These are phyloP conservation scores for Scaptomyza hsui DNA, from an alignment of 1,140 invertebrate genomes.

Conservation along the genomic window DNA sequence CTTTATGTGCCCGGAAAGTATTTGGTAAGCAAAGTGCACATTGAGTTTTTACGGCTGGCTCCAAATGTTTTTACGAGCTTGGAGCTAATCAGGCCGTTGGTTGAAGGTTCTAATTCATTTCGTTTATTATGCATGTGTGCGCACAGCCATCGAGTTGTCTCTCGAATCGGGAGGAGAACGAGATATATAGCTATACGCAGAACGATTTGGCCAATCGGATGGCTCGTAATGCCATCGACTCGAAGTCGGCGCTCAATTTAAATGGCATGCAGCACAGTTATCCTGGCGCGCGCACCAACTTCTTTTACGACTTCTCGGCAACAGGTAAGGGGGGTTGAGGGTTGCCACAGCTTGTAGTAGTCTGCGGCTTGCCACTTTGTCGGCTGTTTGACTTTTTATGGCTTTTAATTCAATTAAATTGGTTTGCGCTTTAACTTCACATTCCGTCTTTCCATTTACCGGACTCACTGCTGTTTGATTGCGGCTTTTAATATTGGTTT, in stretches of 20 bases:
- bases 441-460: slow-evolving; percentile 38
- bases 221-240: slow-evolving; percentile 82
- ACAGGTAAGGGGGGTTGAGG: slow-evolving; percentile 65
- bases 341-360: neutral
- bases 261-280: slow-evolving; percentile 83
- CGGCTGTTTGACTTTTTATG: slow-evolving; percentile 73
- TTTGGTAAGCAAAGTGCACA: slow-evolving; percentile 87
- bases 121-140: slow-evolving; percentile 76
- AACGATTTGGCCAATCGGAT: slow-evolving; percentile 83
- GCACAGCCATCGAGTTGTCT: slow-evolving; percentile 94
- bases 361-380: slow-evolving; percentile 43
- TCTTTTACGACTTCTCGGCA: slow-evolving; percentile 84
- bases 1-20: slow-evolving; percentile 95
- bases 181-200: slow-evolving; percentile 92
- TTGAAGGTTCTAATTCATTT: slow-evolving; percentile 65
- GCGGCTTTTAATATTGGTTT: slow-evolving; percentile 60
- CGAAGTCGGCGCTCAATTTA: slow-evolving; percentile 81
- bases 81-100: slow-evolving; percentile 55
- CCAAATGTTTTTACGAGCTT: slow-evolving; percentile 50
- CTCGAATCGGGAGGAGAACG: slow-evolving; percentile 95
- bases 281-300: slow-evolving; percentile 78
- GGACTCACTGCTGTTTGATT: slow-evolving; percentile 41
- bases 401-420: slow-evolving; percentile 82
- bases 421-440: slow-evolving; percentile 47
- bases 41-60: slow-evolving; percentile 57